phyloP scores from a whole-genome alignment of 1,140 invertebrate genomes.

The honey bee (Apis mellifera) region Amel_HAv3.1 CM009938.2:9368001-9368500 shows the following conservation, averaged over 20 bases:
- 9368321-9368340: too few species aligned
- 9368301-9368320: too few species aligned
- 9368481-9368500: too few species aligned
- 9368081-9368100: neutral
- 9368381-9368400: too few species aligned
- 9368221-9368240: neutral
- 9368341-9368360: too few species aligned
- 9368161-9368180: neutral
- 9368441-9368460: too few species aligned
- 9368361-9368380: too few species aligned
- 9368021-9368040: neutral
- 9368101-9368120: constrained; percentile 22
- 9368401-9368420: too few species aligned
- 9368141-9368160: neutral
- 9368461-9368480: too few species aligned
- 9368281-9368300: too few species aligned
- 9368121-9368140: neutral
- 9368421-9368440: too few species aligned
- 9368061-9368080: neutral
- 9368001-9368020: neutral
- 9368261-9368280: too few species aligned
- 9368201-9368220: neutral
- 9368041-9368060: neutral
- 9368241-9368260: neutral
- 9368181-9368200: neutral